Evolutionary conservation across 2,797 vertebrate genomes (phyloP), one percentile per base, ranked within the genome.

Genomic region (Apodemus agrarius): DNA sequence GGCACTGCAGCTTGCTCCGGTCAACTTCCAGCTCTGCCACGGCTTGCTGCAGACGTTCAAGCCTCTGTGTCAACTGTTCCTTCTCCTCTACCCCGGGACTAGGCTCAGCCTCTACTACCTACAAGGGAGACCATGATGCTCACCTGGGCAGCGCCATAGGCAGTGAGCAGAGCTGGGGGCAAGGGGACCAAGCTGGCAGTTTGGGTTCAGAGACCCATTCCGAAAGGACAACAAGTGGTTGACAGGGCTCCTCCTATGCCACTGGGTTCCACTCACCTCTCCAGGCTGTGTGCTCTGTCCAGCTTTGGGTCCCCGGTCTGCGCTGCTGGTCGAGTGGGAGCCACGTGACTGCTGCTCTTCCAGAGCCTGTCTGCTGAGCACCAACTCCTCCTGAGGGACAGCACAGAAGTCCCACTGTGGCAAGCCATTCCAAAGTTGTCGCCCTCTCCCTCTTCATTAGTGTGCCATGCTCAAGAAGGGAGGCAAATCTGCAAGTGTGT

Each of bases 11-110:
- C 21, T 81, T 82, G 91, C 92, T 84, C 49, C 97, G 98, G 78
- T 98, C 98, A 74, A 98, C 97, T 89, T 99, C 98, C 92, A 99
- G 85, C 82, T 59, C 96, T 0, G 98, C 98, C 52, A 99, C 96
- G 0, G 94, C 96, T 92, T 4, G 94, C 82, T 98, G 98, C 11
- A 98, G 96, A 85, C 75, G 57, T 52, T 98, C 97, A 40, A 99
- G 97, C 92, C 93, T 98, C 81, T 97, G 98, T 3, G 4, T 94
- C 90, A 98, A 88, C 0, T 72, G 26, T 57, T 95, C 97, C 79
- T 94, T 97, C 96, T 98, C 98, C 7, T 96, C 95, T 2, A 49
- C 46, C 88, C 96, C 96, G 0, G 95, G 49, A 6, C 90, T n/a
- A 8, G 93, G 89, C 75, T 97, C 96, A 59, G 67, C 81, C 31